Percentiles rank a stretch among this genome's conserved stretches.
These are phyloP conservation scores for Cerastoderma edule DNA, from an alignment of 2,888 invertebrate species.

Conservation along the genomic window DNA sequence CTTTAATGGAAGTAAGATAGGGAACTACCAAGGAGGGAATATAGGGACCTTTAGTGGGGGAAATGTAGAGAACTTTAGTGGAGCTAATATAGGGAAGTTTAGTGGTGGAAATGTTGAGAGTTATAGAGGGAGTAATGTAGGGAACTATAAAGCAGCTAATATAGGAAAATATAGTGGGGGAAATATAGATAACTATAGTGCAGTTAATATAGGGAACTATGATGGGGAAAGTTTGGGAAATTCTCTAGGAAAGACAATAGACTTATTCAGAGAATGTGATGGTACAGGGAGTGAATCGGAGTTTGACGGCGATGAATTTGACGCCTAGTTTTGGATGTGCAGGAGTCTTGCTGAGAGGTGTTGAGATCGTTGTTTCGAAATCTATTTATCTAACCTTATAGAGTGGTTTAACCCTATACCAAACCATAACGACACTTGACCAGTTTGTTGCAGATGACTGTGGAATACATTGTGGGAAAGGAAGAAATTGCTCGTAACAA, in stretches of 20 bases:
- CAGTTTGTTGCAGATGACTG: no score
- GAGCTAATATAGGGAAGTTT: constrained; percentile 53
- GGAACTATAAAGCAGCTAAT: constrained; percentile 26
- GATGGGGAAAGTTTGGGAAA: constrained; percentile 30
- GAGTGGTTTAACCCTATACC: no score
- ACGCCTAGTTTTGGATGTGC: no score
- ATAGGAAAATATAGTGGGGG: constrained; percentile 43
- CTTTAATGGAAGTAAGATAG: constrained; percentile 17
- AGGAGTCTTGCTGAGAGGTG: no score
- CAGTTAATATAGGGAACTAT: constrained; percentile 22
- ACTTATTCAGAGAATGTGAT: constrained; percentile 53
- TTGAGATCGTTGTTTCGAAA: no score
- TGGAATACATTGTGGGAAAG: not conserved
- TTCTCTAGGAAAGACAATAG: constrained; percentile 53
- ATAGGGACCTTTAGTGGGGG: constrained; percentile 29
- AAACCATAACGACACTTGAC: no score
- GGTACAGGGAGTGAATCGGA: constrained; percentile 54
- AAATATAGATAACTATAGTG: no score
- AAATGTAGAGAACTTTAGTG: constrained; percentile 34
- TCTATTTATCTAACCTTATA: no score
- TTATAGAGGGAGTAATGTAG: no score
- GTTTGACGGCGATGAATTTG: constrained; percentile 55
- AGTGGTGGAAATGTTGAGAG: constrained; percentile 48
- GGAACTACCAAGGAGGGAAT: constrained; percentile 36
- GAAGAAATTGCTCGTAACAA: not conserved